Conservation (phyloP, 2,113 vertebrate species). For the Upupa epops region DNA sequence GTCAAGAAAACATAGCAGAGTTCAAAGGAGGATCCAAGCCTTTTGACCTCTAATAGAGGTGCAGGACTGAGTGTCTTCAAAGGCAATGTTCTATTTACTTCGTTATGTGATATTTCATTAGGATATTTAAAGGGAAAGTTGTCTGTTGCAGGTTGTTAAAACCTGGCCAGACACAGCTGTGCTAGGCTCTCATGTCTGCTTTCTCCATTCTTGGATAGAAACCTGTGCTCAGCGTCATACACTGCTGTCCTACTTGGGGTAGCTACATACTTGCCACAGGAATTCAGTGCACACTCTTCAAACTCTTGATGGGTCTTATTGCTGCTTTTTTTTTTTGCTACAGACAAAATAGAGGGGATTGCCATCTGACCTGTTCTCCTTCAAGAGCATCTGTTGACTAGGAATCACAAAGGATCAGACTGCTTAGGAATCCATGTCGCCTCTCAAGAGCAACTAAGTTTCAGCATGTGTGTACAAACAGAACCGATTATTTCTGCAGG, state of each 20-base stretch:
- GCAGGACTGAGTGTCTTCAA: neutral
- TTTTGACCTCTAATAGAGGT: neutral
- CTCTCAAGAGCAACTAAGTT: neutral
- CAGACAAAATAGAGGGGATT: neutral
- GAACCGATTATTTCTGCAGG: neutral
- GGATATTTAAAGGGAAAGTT: neutral
- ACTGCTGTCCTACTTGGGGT: neutral
- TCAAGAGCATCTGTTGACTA: neutral
- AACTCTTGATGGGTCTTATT: neutral
- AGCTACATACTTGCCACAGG: neutral
- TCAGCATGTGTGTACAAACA: neutral
- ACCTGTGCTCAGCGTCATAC: neutral
- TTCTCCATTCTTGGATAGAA: neutral
- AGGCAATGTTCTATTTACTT: neutral
- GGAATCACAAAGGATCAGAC: neutral
- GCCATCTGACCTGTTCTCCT: neutral
- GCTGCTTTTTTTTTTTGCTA: neutral
- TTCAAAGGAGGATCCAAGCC: neutral
- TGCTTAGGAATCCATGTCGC: neutral
- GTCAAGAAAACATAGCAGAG: neutral
- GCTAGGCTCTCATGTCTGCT: neutral
- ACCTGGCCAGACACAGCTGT: neutral
- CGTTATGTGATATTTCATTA: neutral
- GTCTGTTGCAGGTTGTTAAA: neutral
- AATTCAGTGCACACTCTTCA: neutral